These are phyloP conservation scores for Austrofundulus limnaeus DNA, from an alignment of 2,113 vertebrate species.

Conservation along the genomic window DNA sequence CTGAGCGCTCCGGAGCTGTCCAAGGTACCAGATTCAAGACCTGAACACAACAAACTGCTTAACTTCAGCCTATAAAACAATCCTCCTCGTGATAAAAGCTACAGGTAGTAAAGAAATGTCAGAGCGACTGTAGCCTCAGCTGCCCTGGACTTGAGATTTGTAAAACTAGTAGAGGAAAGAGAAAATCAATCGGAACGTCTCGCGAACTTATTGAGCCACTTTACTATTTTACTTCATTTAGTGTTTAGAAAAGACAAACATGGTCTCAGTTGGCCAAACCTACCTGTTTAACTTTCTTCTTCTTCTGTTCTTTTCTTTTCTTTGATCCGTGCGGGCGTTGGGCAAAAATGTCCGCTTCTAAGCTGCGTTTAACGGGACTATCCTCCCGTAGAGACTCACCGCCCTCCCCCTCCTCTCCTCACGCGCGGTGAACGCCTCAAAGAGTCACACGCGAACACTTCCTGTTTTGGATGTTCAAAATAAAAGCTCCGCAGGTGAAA, in stretches of 20 bases:
- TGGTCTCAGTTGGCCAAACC: not conserved
- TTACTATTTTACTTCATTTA: not conserved
- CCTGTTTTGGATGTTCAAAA: slow-evolving; percentile 24
- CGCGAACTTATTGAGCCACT: not conserved
- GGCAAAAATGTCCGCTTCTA: slow-evolving; percentile 44
- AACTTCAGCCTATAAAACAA: not conserved
- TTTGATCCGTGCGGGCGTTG: slow-evolving; percentile 9
- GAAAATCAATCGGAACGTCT: too few species aligned
- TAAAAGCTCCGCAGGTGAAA: slow-evolving; percentile 17
- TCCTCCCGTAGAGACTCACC: slow-evolving; percentile 35
- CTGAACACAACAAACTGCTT: not conserved
- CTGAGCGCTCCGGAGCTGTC: slow-evolving; percentile 5
- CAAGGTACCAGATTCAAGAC: slow-evolving; percentile 51
- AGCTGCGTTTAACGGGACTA: slow-evolving; percentile 47
- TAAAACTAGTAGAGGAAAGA: not conserved
- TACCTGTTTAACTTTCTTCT: slow-evolving; percentile 37
- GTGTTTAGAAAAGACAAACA: fast-evolving
- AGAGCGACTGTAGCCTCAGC: not conserved
- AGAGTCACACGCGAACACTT: slow-evolving; percentile 2
- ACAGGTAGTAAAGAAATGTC: too few species aligned
- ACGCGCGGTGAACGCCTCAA: fast-evolving
- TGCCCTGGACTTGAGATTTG: slow-evolving; percentile 2
- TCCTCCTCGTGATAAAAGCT: too few species aligned
- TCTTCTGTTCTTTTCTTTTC: slow-evolving; percentile 8
- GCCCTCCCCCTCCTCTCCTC: not conserved